These are phyloP conservation scores for Excalfactoria chinensis DNA, from an alignment of 2,113 vertebrate genomes.

Conservation along the genomic window DNA sequence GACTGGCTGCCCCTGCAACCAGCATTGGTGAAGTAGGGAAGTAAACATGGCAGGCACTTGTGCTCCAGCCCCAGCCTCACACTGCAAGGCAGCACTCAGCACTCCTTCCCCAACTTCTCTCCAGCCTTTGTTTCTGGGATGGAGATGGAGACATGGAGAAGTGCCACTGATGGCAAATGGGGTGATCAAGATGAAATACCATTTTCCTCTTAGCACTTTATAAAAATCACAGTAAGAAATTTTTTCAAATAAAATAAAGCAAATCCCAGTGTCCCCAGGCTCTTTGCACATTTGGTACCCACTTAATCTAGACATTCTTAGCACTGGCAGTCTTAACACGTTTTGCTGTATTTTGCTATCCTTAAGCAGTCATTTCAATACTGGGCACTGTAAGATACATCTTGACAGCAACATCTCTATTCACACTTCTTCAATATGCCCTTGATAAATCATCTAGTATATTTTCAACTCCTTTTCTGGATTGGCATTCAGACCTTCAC, in stretches of 20 bases:
- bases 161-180: background rate
- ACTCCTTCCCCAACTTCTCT: background rate
- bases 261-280: background rate
- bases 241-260: background rate
- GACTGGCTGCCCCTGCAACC: background rate
- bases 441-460: conserved; percentile 58
- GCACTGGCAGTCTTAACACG: background rate
- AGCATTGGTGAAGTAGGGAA: background rate
- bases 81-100: background rate
- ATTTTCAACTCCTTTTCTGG: conserved; percentile 70
- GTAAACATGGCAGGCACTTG: background rate
- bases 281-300: background rate
- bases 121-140: background rate
- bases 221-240: background rate
- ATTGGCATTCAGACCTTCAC: conserved; percentile 62
- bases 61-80: background rate
- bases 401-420: conserved; percentile 52
- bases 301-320: background rate
- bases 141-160: background rate
- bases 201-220: background rate
- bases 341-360: background rate
- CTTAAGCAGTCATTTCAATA: conserved; percentile 22
- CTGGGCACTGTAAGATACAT: conserved; percentile 13
- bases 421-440: conserved; percentile 60
- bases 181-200: background rate